A percentile compares a stretch with the other conserved stretches of the same genome.
Evolutionary conservation across 2,888 invertebrate species (phyloP).

Genomic region (Volucella zonaria): DNA sequence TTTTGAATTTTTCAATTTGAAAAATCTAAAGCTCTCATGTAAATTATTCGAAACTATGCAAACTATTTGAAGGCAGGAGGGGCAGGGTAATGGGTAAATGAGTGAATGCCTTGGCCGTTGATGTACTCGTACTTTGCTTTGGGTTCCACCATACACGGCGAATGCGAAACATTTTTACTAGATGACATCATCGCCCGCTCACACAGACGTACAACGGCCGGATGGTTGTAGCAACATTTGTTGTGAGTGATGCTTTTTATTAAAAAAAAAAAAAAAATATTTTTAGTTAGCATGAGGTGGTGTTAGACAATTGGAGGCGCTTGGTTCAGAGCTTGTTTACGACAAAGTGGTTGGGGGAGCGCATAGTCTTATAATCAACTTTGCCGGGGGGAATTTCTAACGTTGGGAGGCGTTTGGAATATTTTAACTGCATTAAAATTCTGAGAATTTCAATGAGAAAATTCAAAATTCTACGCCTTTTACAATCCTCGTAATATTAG

Average conservation of each 20-base stretch:
- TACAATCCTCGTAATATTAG: too few species aligned
- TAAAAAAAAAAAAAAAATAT: too few species aligned
- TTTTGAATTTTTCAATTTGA: too few species aligned
- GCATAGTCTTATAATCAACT: conserved; percentile 43
- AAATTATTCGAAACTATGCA: conserved; percentile 47
- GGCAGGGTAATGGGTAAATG: conserved; percentile 8
- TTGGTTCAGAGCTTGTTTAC: background rate
- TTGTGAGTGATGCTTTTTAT: background rate
- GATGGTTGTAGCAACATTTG: conserved; percentile 31
- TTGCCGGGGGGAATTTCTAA: conserved; percentile 6
- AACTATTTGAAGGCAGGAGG: conserved; percentile 1
- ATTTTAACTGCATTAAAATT: background rate
- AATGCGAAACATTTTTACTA: conserved; percentile 58
- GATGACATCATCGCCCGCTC: conserved; percentile 54
- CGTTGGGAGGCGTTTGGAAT: background rate
- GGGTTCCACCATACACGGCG: conserved; percentile 19
- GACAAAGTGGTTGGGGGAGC: conserved; percentile 11
- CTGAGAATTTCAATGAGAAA: background rate
- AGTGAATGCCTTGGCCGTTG: conserved; percentile 31
- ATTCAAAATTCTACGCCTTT: too few species aligned
- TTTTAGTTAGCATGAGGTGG: background rate
- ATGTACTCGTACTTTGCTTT: conserved; percentile 34
- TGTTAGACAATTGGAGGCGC: conserved; percentile 12
- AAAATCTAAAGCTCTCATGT: background rate
- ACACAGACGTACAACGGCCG: background rate